Percentiles rank a stretch among this genome's conserved stretches.
These are phyloP conservation scores for Circaetus gallicus DNA, from an alignment of 2,113 vertebrate genomes.

Conservation along the genomic window DNA sequence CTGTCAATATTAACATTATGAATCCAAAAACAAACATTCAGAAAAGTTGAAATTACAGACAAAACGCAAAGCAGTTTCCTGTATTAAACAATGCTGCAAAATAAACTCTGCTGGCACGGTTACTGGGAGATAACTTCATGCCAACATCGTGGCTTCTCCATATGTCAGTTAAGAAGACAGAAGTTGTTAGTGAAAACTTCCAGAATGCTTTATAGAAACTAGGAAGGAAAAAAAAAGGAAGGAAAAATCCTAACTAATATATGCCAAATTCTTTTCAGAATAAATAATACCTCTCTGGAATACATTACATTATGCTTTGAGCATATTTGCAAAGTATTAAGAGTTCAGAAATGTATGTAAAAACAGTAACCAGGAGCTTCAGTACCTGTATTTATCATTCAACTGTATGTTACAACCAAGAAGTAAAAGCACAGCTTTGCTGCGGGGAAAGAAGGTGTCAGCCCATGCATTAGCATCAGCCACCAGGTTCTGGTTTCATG, in stretches of 20 bases:
- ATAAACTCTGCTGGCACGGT: conserved; percentile 16
- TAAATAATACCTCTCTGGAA: neutral
- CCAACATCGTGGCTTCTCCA: conserved; percentile 44
- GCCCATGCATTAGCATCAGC: neutral
- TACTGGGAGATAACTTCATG: neutral
- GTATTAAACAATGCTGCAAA: conserved; percentile 6
- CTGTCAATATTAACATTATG: conserved; percentile 25
- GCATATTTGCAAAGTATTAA: neutral
- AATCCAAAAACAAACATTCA: conserved; percentile 25
- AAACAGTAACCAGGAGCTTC: neutral
- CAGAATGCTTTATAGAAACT: conserved; percentile 11
- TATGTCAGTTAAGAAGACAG: conserved; percentile 25
- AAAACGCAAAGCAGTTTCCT: conserved; percentile 24
- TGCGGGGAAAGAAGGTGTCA: neutral
- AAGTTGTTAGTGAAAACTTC: conserved; percentile 50
- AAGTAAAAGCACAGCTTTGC: neutral
- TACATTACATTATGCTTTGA: neutral
- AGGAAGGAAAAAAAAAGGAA: neutral
- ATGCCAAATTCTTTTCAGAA: neutral
- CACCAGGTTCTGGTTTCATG: neutral
- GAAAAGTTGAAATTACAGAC: conserved; percentile 29
- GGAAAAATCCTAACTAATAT: neutral
- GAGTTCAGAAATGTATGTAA: neutral
- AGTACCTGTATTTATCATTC: neutral
- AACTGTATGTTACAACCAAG: neutral